Base-by-base conservation (phyloP, 2,113 vertebrate species). In the Aplodontia rufa region DNA sequence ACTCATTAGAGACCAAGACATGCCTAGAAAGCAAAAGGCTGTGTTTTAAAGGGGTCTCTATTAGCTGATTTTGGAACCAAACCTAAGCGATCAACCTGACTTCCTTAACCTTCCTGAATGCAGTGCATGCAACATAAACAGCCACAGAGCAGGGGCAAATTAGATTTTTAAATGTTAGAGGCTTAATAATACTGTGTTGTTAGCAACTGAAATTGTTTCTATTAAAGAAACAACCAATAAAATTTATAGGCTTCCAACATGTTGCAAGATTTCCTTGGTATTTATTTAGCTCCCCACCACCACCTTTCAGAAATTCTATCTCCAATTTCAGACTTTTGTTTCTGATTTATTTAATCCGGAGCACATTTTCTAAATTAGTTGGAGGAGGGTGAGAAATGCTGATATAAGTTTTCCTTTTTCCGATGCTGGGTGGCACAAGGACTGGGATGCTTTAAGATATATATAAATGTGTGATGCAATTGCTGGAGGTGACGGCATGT, bases 211-310 rank as follows among this genome's bases (percentile, higher is more conserved):
- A 95, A 94, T 96, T 96, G 96, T 96, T 94, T 96, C 96, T 95
- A 97, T 98, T 97, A 97, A 97, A 97, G 94, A 97, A 97, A 97
- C 95, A 97, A 96, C 92, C 78, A 97, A 97, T 98, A 97, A 98
- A 97, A 96, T 97, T 97, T 97, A 97, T 93, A 96, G 97, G 96
- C 71, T 97, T 87, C 94, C 96, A 96, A 91, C 94, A 89, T 97
- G 96, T 96, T 97, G 95, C 96, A 91, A 95, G 80, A 96, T 96
- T 94, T 95, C 94, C 94, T 91, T 91, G 92, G 85, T 96, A 80
- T 97, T 96, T 97, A 82, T 97, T 97, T 95, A 95, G 60, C 40
- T 0, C 24, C 22, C 37, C 26, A 62, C 80, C 42, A 47, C 40
- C 20, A 28, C 53, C 37, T 79, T 79, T 82, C 69, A 40, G 87